Percentiles rank a stretch among this genome's conserved stretches.
These are phyloP conservation scores for Tetragnatha montana DNA, from an alignment of 2,888 invertebrate species.

Conservation along the genomic window DNA sequence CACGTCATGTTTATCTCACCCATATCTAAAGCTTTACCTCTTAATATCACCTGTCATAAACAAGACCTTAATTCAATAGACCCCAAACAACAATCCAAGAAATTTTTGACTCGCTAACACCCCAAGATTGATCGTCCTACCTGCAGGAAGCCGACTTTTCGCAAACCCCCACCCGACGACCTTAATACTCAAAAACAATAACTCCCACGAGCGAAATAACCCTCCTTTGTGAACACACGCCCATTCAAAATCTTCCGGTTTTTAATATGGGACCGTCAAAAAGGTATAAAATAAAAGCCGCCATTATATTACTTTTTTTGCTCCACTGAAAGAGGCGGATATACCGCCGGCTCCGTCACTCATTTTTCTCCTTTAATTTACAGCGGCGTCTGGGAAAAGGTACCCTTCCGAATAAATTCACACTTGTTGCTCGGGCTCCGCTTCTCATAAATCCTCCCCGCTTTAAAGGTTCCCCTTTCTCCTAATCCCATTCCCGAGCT, in stretches of 20 bases:
- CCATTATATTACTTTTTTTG: background rate
- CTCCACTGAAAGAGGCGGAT: background rate
- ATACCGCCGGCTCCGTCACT: conserved; percentile 46
- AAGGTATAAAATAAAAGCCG: conserved; percentile 41
- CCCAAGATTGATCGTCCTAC: background rate
- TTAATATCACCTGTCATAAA: no score
- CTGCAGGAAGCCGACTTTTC: background rate
- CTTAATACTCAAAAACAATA: conserved; percentile 20
- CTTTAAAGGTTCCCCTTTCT: conserved; percentile 29
- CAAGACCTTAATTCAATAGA: no score
- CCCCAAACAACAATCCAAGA: background rate
- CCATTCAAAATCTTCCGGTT: conserved; percentile 1
- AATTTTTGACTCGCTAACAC: background rate
- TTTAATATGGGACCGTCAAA: conserved; percentile 28
- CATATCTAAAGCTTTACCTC: no score
- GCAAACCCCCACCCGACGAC: background rate
- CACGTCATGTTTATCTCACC: no score
- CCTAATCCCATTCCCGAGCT: conserved; percentile 65
- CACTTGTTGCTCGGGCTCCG: conserved; percentile 63
- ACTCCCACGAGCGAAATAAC: background rate
- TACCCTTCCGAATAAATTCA: conserved; percentile 47
- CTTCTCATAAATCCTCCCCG: conserved; percentile 57
- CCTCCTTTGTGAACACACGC: background rate
- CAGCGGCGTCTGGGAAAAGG: conserved; percentile 31
- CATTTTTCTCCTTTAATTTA: conserved; percentile 43